Base-by-base conservation (phyloP, 1,140 invertebrate genomes). In the Leptinotarsa defecta region DNA sequence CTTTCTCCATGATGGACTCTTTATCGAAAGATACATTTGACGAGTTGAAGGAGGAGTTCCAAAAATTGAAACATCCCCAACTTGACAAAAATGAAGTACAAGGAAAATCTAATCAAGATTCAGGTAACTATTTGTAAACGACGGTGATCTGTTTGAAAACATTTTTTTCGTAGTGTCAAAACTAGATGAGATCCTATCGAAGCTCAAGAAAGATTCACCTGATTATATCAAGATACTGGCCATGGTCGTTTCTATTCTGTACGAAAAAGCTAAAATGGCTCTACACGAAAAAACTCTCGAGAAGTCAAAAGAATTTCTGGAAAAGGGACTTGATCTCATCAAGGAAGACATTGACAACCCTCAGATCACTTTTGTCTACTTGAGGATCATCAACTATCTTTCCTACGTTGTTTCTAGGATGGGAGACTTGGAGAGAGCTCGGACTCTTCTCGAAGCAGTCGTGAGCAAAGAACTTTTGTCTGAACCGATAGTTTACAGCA, bases 371-470 rank as follows among this genome's bases (percentile, higher is more conserved):
- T 84, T 82, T 75, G 72, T 92, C 89, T 83, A 96, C 95, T 85
- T 98, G 95, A 43, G 92, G 90, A 83, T 96, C 92, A 83, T 97
- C 92, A 81, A 99, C 96, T 75, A 98, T 86, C 85, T 98, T 95
- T 34, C 96, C 3, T 83, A 82, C 65, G 74, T 80, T 24, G 65
- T 80, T 15, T 82, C 80, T 15, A 81, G 82, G 67, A 48, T 81
- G 13, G 82, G 80, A 19, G 75, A 81, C 20, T 75, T 81, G 19
- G 74, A 79, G 17, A 77, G 75, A 74, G 81, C 83, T 6, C 79
- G 78, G 76, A 62, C 75, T 19, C 34, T 81, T 5, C 72, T 84
- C 13, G 68, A 80, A 72, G 75, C 76, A 22, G 79, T 81, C 15
- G 76, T 80, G 17, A 72, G 73, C 57, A 67, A 77, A 13, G 75